Evolutionary conservation across 2,113 vertebrate species (phyloP), one percentile per base, ranked within the genome.

Genomic region (Ciconia stormi): DNA sequence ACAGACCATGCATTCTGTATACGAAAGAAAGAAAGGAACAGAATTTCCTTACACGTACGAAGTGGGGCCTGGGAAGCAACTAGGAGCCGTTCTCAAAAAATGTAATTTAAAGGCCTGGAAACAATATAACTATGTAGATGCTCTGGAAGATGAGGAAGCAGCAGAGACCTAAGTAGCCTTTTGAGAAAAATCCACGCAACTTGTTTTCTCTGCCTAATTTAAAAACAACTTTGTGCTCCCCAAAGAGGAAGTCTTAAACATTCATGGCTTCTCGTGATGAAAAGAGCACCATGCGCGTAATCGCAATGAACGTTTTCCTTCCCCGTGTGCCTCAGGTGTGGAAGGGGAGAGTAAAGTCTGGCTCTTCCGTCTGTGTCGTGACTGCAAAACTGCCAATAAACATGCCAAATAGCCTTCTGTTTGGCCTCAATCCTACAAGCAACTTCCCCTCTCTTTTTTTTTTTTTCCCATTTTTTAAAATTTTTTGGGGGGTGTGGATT

Each of bases 71-170:
- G 99, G 99, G 22, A 98, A 72, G 59, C 99, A 99, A 79, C 98
- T 99, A 38, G 99, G 99, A 4, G 77, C 98, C 44, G 97, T 98
- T 21, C 98, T 99, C 17, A 98, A 90, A 94, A 98, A 95, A 55
- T 99, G 99, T 87, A 99, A 99, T 98, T 89, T 98, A 85, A 99
- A 99, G 96, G 99, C 99, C 15, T 99, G 98, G 98, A 97, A 89
- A 53, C 94, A 87, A 3, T 99, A 99, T 78, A 82, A 82, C 6
- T 97, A 98, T 1, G 97, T 99, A 72, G 98, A 98, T 5, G 98
- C 98, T 62, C 92, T 96, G 78, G 95, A 95, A 86, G 83, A 94
- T 7, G 66, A 91, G 14, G 71, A 96, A 42, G 69, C 22, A 25
- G 61, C 4, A 0, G 89, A 94, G 17, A 79, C 22, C 32, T 97